These are phyloP conservation scores for Thereva unica DNA, from an alignment of 2,888 invertebrate genomes.

Conservation along the genomic window DNA sequence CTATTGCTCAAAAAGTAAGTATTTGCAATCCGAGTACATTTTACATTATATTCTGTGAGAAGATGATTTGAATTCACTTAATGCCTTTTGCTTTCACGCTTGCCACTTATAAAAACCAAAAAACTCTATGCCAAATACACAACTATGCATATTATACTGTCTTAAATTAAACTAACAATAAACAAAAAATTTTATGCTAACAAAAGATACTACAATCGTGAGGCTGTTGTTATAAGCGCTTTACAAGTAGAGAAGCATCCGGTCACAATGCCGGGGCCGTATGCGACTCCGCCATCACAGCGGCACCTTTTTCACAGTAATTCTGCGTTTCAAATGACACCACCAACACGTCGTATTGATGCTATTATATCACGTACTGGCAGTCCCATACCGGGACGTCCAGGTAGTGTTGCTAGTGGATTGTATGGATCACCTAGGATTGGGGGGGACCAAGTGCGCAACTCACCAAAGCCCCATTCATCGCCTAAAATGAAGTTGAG, in stretches of 20 bases:
- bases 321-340: conserved; percentile 69
- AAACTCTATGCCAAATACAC: conserved; percentile 26
- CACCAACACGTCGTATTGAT: conserved; percentile 65
- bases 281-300: conserved; percentile 71
- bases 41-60: conserved; percentile 1
- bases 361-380: conserved; percentile 52
- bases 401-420: conserved; percentile 66
- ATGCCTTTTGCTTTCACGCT: conserved; percentile 42
- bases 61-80: conserved; percentile 26
- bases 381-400: conserved; percentile 66
- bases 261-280: conserved; percentile 84
- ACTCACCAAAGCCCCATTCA: conserved; percentile 70
- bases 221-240: conserved; percentile 90
- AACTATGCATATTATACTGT: conserved; percentile 24
- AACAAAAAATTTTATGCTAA: conserved; percentile 22
- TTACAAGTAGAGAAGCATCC: conserved; percentile 92
- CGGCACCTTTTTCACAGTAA: conserved; percentile 64
- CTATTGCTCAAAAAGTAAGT: conserved; percentile 87
- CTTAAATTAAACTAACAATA: conserved; percentile 18
- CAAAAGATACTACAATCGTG: conserved; percentile 85
- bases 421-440: conserved; percentile 65
- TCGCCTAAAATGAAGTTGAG: conserved; percentile 93
- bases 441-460: conserved; percentile 60
- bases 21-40: not conserved
- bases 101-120: conserved; percentile 25